Evolutionary conservation across 2,113 vertebrate species (phyloP), one percentile per base, ranked within the genome.

Genomic region (Xerus inauris): DNA sequence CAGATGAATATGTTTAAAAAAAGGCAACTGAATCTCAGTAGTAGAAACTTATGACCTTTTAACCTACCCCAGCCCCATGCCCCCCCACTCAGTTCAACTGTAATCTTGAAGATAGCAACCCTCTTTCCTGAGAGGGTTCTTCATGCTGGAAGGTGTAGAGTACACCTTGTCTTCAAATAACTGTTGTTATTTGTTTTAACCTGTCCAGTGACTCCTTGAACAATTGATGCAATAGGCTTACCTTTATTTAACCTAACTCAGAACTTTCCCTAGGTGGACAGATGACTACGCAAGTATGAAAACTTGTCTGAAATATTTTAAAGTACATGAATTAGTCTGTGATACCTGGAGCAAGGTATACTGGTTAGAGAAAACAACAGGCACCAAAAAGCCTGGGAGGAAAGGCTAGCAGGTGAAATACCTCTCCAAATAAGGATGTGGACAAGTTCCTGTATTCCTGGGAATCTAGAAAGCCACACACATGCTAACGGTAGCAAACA

Each of bases 181-280:
- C n/a, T n/a, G 32, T 47, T 42, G 19, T 76, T 86, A 40, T 72
- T 51, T 94, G 42, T 76, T 86, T 94, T 40, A 76, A 83, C n/a
- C 42, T 73, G 24, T 45, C 82, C 81, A 11, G 7, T 49, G 13
- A 30, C 30, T 73, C 64, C 79, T 22, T 42, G 32, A 87, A 73
- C n/a, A 26, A 14, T 38, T 65, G 51, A 17, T 5, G n/a, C 32
- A 59, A 87, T 67, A 24, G 30, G 28, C 32, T 47, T 28, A 14
- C 30, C 22, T 85, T 89, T 62, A 47, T 32, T 67, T 54, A 71
- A 4, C 10, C 45, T 86, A 67, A 82, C 35, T 67, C 59, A 69
- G 79, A 89, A 67, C 9, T 65, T 38, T 49, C 40, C n/a, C 35
- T 81, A 24, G 35, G 42, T 64, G 14, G 72, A 64, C 17, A 80